A percentile compares a stretch with the other conserved stretches of the same genome.
Evolutionary conservation across 2,113 vertebrate genomes (phyloP).

Genomic region (Serilophus lunatus): DNA sequence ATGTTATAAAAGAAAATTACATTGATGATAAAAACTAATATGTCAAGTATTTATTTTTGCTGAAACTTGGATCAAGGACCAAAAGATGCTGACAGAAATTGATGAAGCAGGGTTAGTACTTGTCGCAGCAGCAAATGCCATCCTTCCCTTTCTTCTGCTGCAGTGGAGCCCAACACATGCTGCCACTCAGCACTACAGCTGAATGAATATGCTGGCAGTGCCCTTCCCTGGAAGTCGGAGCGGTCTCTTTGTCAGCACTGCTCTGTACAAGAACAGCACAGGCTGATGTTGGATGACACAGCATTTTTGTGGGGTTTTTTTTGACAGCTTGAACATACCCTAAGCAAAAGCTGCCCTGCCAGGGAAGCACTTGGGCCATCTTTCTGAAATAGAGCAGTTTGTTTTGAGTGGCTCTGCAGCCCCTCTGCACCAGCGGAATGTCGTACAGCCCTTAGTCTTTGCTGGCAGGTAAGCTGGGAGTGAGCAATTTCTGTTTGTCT

Average conservation of each 20-base stretch:
- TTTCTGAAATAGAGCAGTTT: not conserved
- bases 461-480: not conserved
- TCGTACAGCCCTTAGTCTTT: not conserved
- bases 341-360: not conserved
- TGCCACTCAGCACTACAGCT: not conserved
- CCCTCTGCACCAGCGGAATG: not conserved
- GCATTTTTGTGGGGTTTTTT: not conserved
- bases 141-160: not conserved
- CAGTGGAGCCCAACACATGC: accelerated
- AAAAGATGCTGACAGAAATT: not conserved
- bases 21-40: not conserved
- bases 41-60: not conserved
- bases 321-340: not conserved
- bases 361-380: not conserved
- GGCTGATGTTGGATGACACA: not conserved
- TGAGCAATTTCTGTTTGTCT: not conserved
- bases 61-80: not conserved
- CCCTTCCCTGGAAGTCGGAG: not conserved
- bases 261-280: not conserved
- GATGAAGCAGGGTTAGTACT: not conserved
- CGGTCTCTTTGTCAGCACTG: not conserved
- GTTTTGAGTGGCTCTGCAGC: not conserved
- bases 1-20: not conserved
- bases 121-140: not conserved
- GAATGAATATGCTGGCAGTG: not conserved